Evolutionary conservation across 23 tunicate genomes (phyloP).

Genomic region (Phallusia fumigata): DNA sequence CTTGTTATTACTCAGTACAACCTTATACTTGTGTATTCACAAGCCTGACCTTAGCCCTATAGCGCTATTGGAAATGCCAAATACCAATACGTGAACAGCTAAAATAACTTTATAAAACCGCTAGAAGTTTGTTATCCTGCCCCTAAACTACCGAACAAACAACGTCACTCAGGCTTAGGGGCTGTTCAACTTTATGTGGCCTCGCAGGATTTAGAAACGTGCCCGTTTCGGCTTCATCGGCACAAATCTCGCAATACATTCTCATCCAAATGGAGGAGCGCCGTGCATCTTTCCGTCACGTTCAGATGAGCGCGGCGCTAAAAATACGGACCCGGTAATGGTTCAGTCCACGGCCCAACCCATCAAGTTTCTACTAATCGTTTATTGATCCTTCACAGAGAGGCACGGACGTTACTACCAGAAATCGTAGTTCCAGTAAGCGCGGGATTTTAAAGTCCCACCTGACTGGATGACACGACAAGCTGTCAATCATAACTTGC

Average conservation of each 20-base stretch:
- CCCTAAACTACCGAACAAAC: neutral
- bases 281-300: slow-evolving; percentile 8
- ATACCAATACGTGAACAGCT: too few species aligned
- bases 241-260: neutral
- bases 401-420: too few species aligned
- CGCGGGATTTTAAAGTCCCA: too few species aligned
- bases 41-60: too few species aligned
- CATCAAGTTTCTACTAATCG: neutral
- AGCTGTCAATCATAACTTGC: too few species aligned
- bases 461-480: too few species aligned
- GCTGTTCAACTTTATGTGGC: neutral
- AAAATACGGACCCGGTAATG: neutral
- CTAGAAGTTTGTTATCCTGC: too few species aligned
- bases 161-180: neutral
- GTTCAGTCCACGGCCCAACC: neutral
- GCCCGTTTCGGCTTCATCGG: neutral
- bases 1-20: too few species aligned
- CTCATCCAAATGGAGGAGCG: slow-evolving; percentile 8
- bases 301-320: slow-evolving; percentile 5
- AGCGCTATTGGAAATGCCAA: too few species aligned
- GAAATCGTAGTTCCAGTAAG: too few species aligned
- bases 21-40: too few species aligned
- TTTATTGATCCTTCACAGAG: neutral
- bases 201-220: neutral
- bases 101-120: too few species aligned